Evolutionary conservation across 2,113 vertebrate genomes (phyloP).

Genomic region (Glaucidium brasilianum): DNA sequence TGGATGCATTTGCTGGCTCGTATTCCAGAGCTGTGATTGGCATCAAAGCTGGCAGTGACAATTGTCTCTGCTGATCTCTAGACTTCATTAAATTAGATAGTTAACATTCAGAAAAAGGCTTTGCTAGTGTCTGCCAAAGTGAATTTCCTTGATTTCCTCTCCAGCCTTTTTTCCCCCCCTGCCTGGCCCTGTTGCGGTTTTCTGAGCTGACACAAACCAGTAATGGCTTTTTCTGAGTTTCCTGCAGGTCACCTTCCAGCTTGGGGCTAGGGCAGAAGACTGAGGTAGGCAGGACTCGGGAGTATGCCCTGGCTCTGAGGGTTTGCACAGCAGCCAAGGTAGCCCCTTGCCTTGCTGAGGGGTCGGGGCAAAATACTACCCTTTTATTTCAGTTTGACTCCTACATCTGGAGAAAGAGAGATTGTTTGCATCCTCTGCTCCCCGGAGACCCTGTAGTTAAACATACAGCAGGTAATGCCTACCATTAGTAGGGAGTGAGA

Average conservation of each 20-base stretch:
- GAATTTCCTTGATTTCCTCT: conserved; percentile 60
- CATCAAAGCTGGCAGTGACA: conserved; percentile 62
- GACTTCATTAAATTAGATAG: conserved; percentile 64
- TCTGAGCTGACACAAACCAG: conserved; percentile 37
- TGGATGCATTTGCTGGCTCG: not conserved
- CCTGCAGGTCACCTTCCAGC: not conserved
- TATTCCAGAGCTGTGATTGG: not conserved
- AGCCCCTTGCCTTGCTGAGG: not conserved
- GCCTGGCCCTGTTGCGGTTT: conserved; percentile 1
- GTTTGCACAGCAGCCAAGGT: not conserved
- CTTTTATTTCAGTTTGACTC: not conserved
- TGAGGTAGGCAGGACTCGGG: not conserved
- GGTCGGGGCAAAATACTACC: fast-evolving
- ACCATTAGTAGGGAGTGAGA: not conserved
- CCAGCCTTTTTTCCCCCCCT: not conserved
- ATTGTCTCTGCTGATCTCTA: conserved; percentile 53
- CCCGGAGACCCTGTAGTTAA: not conserved
- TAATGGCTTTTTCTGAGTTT: not conserved
- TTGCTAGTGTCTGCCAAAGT: conserved; percentile 56
- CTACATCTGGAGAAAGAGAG: not conserved
- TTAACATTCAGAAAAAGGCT: conserved; percentile 58
- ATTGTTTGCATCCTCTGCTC: not conserved
- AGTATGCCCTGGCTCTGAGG: not conserved
- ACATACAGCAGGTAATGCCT: not conserved
- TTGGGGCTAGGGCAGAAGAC: not conserved